Evolutionary conservation across 2,113 vertebrate species (phyloP), one percentile per base, ranked within the genome.

Genomic region (Cyrtonyx montezumae): DNA sequence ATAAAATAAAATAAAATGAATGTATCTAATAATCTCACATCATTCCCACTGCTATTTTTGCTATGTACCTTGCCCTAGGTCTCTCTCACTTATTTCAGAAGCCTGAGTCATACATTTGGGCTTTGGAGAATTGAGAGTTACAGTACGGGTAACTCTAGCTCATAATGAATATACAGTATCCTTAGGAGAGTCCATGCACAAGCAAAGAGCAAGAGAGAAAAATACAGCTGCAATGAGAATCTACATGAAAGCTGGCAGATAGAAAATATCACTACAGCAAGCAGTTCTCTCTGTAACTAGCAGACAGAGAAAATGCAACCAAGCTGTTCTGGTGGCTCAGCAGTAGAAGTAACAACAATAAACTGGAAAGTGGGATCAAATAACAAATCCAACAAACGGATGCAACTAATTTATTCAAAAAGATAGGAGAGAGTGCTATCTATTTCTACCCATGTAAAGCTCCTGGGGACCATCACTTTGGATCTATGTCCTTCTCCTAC

Each of bases 11-110:
- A 93, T 93, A 93, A 94, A 94, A 95, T 84, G 91, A 91, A 95
- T 91, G 94, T 96, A 87, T 89, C 87, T 95, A 96, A 96, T 96
- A 94, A 96, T 87, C 93, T 95, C 95, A 83, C 28, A 91, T 87
- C 84, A 83, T 92, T 96, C 95, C 91, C 95, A 91, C 28, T 74
- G 87, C 87, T 95, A 82, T 89, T 92, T 96, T 93, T 95, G 81
- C 71, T 91, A 70, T 85, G 36, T 85, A 73, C 81, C 68, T 90
- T 87, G 80, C 96, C 93, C 85, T 87, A 59, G 95, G 91, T 94
- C 67, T 83, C 51, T 76, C 45, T 94, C 67, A 79, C 56, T 93
- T 87, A 85, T 87, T 95, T 79, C 90, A 88, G 91, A 87, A 75
- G 58, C 36, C 88, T 84, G 69, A 94, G 84, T 94, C 91, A 95